Base-by-base conservation (phyloP, 2,888 invertebrate genomes). In the Terebella lapidaria region DNA sequence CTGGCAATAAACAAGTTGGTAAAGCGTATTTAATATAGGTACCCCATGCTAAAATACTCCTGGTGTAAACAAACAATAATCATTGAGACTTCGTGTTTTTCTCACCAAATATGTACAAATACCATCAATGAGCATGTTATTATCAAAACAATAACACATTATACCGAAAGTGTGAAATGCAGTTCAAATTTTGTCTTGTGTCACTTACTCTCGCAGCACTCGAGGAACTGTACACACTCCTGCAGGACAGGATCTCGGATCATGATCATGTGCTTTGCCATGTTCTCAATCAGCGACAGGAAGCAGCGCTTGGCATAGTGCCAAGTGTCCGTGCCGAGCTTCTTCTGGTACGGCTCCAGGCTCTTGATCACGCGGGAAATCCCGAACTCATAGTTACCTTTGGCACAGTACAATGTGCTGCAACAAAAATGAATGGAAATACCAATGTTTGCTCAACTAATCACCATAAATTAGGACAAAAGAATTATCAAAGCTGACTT, bases 271-370 rank as follows among this genome's bases (percentile, higher is more conserved):
- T 94, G 93, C 74, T 94, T 94, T 0, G 92, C 87, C 70, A 93
- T 83, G 80, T 92, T 92, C 82, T 94, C 93, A 60, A 93, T 85
- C 71, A 94, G 86, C n/a, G 92, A 92, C 60, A 97, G 83, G 77
- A 97, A 92, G 77, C 95, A 96, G 62, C 96, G 85, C 79, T 97
- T 97, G 1, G 95, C 92, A 78, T 97, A 96, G 78, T 92, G 90
- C 99, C 99, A 99, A 2, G 99, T 99, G 76, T 99, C 97, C 0
- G 95, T 94, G 20, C 97, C 96, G 5, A 99, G 84, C 76, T 96
- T 91, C 80, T 92, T 92, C 75, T 90, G 89, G 73, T 91, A 93
- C 0, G 94, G 94, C 74, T 94, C 93, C 61, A 99, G 82, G 45
- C 96, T 96, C 81, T 97, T 96, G 75, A 97, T 94, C 0, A 99